Base-by-base conservation (phyloP, 2,888 invertebrate species). In the Sabellastarte sp. region DNA sequence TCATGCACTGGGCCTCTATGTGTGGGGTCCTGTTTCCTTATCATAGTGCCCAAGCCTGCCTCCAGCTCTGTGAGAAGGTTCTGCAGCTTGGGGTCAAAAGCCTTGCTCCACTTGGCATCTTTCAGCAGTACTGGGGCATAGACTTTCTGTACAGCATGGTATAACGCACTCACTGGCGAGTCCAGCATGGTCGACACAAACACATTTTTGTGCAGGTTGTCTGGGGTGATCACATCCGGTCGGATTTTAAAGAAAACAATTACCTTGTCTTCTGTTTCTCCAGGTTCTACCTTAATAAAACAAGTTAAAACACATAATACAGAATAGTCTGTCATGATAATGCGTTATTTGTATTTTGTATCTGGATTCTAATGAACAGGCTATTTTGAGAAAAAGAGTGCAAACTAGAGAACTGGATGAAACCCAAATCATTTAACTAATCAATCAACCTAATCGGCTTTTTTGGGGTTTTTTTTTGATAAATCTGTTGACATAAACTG, bases 171-270 rank as follows among this genome's bases (percentile, higher is more conserved):
- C 32, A 88, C 82, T 15, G 89, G 88, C 30, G 89, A 87, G 72
- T 88, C 88, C 52, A 86, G 77, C 80, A 89, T 84, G 0, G 89
- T 87, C 2, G 88, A 87, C 3, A 89, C 86, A 74, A 88, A 87
- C 52, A 90, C 82, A 66, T 86, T 85, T 29, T 82, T 82, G 66
- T 87, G 85, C 59, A 89, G 80, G 77, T 89, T 89, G 55, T 88
- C 87, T 10, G 87, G 86, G 15, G 87, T 87, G 56, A 89, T 85
- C 10, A 86, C 84, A 26, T 85, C 85, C n/a, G 88, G 87, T 63
- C 84, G 82, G 4, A 84, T 84, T 84, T 90, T 90, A 78, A 87
- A 89, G 80, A 90, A 90, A 2, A 89, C 86, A 58, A 83, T 29
- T 5, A 31, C 57, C 5, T 57, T 57, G 10, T 30, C 20, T 20